Evolutionary conservation across 2,113 vertebrate species (phyloP), one percentile per base, ranked within the genome.

Genomic region (Ovis canadensis): DNA sequence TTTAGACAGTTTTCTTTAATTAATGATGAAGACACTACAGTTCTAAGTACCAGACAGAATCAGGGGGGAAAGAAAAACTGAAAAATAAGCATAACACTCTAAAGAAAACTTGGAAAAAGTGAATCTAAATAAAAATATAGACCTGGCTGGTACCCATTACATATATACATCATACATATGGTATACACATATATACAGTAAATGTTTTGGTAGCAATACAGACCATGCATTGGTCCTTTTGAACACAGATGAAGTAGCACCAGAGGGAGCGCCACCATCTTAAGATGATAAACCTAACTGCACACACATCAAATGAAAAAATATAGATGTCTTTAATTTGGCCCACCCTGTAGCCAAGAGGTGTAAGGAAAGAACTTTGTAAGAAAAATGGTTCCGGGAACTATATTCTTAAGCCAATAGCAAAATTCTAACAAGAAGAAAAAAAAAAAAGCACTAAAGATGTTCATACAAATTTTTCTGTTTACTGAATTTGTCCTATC

Each of bases 1-100:
- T 97, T 98, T 97, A 94, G 96, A 98, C 97, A 96, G 90, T 97
- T 98, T 96, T 98, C 98, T 98, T 98, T 98, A 98, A 98, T 98
- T 96, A 97, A 98, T 1, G 21, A 97, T 97, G 96, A 97, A 98
- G 95, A 98, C 97, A 98, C 97, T 98, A 98, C 98, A 98, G 60
- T 90, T 96, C 94, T 98, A 98, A 98, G 97, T 96, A 98, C 98
- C 98, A 98, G 98, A 98, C 96, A 98, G 90, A 98, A 97, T 97
- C 43, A 0, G 55, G 64, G 52, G 29, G 31, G 3, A 4, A 7
- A 43, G 15, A 29, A 60, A 48, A 54, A 67, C 36, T 62, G 78
- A 97, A 98, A 98, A 97, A 97, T 93, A 96, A 97, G 97, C 96
- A 97, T 94, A 97, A 96, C 97, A 97, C 97, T 96, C 96, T 74